Conservation (phyloP, 1,140 invertebrate genomes). For the Drosophila ficusphila region DNA sequence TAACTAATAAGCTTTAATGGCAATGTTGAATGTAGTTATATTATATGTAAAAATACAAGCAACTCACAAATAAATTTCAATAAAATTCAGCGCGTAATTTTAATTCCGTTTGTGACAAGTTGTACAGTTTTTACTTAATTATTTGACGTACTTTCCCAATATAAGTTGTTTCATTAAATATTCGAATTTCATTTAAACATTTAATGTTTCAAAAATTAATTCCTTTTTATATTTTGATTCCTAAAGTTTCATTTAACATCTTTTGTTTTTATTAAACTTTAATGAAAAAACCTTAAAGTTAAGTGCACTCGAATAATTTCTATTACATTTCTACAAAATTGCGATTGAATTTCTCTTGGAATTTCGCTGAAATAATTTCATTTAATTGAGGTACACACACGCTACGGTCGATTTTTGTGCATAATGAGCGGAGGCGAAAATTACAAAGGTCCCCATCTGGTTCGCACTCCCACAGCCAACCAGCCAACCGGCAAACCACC, state of each 20-base stretch:
- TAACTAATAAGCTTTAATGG: conserved; percentile 2
- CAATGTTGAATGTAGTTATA: conserved; percentile 7
- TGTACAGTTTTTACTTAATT: neutral
- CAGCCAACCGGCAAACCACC: no score
- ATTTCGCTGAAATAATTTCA: conserved; percentile 45
- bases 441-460: conserved; percentile 30
- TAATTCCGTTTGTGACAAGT: conserved; percentile 11
- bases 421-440: conserved; percentile 53
- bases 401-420: conserved; percentile 3
- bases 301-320: conserved; percentile 10
- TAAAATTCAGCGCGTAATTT: conserved; percentile 7
- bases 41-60: neutral
- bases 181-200: neutral
- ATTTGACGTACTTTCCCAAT: neutral
- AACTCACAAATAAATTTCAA: conserved; percentile 9
- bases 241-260: neutral
- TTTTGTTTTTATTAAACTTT: conserved; percentile 23
- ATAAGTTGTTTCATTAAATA: no score
- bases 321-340: conserved; percentile 15
- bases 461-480: neutral
- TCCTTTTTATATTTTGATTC: neutral
- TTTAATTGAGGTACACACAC: conserved; percentile 40
- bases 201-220: neutral
- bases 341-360: conserved; percentile 29
- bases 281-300: conserved; percentile 20